A percentile compares a stretch with the other conserved stretches of the same genome.
Conservation (phyloP, 2,888 invertebrate species). For the Diogma glabrata region DNA sequence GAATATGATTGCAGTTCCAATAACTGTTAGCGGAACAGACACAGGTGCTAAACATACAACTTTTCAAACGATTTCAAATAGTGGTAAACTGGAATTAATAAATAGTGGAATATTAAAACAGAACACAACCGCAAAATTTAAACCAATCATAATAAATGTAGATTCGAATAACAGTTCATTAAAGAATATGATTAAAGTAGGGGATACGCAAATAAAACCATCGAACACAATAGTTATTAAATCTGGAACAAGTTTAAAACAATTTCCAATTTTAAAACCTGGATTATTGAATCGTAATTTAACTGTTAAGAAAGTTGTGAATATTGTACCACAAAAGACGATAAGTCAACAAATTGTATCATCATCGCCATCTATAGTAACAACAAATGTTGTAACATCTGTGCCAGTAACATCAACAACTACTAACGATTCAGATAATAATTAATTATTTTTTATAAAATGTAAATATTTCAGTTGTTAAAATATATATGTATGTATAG, state of each 20-base stretch:
- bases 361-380: no score
- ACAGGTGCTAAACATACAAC: not conserved
- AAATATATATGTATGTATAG: no score
- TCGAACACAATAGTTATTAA: constrained; percentile 17
- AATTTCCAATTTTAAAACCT: constrained; percentile 19
- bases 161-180: constrained; percentile 17
- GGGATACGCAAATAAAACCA: constrained; percentile 16
- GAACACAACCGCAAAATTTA: constrained; percentile 17
- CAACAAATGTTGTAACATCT: no score
- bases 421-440: no score
- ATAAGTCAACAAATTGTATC: no score
- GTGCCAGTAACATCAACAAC: no score
- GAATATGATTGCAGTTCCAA: not conserved
- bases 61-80: not conserved
- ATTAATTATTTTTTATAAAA: no score
- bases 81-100: constrained; percentile 10
- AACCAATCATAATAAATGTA: constrained; percentile 20
- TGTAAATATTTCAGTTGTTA: no score
- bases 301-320: constrained; percentile 28
- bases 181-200: constrained; percentile 19
- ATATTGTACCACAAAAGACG: constrained; percentile 19
- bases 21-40: not conserved
- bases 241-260: constrained; percentile 21
- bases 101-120: constrained; percentile 7
- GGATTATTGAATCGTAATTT: constrained; percentile 26